These are phyloP conservation scores for Orthonychiurus folsomi DNA, from an alignment of 2,888 invertebrate species.

Conservation along the genomic window DNA sequence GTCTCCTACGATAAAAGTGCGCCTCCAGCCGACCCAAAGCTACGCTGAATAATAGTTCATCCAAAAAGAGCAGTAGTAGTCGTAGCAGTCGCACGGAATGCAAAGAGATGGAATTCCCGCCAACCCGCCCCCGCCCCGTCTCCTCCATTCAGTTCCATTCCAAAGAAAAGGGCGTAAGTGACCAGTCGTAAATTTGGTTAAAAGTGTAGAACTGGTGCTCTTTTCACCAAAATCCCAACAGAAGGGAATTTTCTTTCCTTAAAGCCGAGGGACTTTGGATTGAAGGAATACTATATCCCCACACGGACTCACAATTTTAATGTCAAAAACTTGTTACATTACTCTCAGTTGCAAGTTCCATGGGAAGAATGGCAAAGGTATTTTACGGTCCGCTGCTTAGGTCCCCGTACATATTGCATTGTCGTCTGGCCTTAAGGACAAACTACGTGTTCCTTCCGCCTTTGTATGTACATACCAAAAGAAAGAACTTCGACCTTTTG, in stretches of 20 bases:
- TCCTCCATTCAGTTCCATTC: slow-evolving; percentile 5
- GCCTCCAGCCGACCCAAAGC: not conserved
- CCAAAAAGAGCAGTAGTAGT: not conserved
- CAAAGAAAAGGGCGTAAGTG: slow-evolving; percentile 14
- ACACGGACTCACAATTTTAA: not conserved
- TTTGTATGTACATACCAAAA: no score
- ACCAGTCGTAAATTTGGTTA: slow-evolving; percentile 14
- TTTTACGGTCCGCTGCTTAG: not conserved
- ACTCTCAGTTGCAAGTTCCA: not conserved
- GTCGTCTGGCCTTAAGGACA: not conserved
- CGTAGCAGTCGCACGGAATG: no score
- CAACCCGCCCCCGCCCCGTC: slow-evolving; percentile 3
- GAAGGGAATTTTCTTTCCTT: slow-evolving; percentile 7
- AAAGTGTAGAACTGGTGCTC: slow-evolving; percentile 14
- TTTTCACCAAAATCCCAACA: slow-evolving; percentile 12
- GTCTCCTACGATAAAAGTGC: slow-evolving; percentile 16
- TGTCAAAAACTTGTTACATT: not conserved
- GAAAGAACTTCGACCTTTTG: not conserved
- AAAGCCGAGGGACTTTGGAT: not conserved
- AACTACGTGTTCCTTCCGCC: no score
- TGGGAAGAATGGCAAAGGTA: not conserved
- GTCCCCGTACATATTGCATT: not conserved
- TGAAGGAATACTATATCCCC: not conserved
- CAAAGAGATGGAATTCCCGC: no score
- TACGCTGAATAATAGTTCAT: no score